Base-by-base conservation (phyloP, 2,113 vertebrate genomes). In the Myrmophylax atrothorax region DNA sequence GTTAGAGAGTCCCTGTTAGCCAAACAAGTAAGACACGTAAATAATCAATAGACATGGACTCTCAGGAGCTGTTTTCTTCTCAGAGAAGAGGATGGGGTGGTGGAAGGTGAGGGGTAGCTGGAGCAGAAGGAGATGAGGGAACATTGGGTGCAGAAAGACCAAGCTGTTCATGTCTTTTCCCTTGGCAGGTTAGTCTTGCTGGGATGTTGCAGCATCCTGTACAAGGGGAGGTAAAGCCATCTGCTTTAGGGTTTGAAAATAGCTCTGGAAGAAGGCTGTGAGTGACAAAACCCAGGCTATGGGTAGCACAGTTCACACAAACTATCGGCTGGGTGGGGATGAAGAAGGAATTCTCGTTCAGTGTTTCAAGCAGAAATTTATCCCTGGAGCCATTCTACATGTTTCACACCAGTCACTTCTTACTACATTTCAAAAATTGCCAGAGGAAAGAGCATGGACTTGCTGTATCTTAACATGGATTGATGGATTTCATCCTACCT, bases 191-290 rank as follows among this genome's bases (percentile, higher is more conserved):
- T 81, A 18, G 38, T 22, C 33, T 56, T 95, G 87, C 46, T 79
- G 7, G 25, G 70, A 22, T 91, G 89, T 42, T 64, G 26, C 14
- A 79, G 58, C 84, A 52, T 70, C 40, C 60, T 22, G 19, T 62
- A 38, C 18, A 8, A 68, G 55, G 46, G 68, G 52, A 87, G 62
- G 44, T 29, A 31, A 87, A 93, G 28, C 76, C 68, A 87, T 74
- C 87, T 89, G 95, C 89, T 87, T 66, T 37, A 52, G 62, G n/a
- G 11, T 86, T 93, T 78, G 87, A 81, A 89, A 94, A 92, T 29
- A 84, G 73, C 83, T 87, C 66, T 35, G 47, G 47, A 35, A 90
- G 76, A 47, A 87, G 88, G 52, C 64, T 82, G 83, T 8, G 84
- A 59, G 62, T 67, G 70, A 42, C 33, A 89, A 68, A 91, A 28